Base-by-base conservation (phyloP, 2,797 vertebrate species). In the Enteromius paludinosus region DNA sequence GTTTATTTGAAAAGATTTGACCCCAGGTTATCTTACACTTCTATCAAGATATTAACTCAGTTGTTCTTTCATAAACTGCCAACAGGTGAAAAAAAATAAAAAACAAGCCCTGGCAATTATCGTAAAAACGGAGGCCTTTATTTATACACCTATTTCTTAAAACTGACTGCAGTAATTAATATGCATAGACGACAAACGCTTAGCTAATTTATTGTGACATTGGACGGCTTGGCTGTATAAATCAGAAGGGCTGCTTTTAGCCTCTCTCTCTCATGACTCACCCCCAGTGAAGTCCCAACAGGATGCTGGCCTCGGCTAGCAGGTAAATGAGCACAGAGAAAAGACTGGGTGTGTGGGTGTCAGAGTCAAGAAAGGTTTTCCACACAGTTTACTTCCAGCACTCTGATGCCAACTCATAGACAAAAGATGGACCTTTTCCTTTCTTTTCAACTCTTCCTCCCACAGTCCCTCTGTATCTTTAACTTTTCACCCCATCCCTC, bases 381-480 rank as follows among this genome's bases (percentile, higher is more conserved):
- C 62, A 56, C 72, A 56, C 33, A 54, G 71, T 75, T 82, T 82
- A 59, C 59, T 74, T 74, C 23, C 45, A 49, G 56, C 54, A 35
- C 68, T 47, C 35, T 61, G 41, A 80, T 45, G 68, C 54, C 52
- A 73, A 81, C 56, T n/a, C n/a, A n/a, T 52, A 80, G 78, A 80
- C 66, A 43, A 79, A 30, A 61, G 38, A 80, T 33, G 38, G 38
- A 73, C 79, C 30, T 62, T 28, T 41, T 73, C 38, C 54, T 38
- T 33, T 80, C 18, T 71, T 71, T 68, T 59, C 30, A 79, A 68
- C 65, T 18, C 49, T 79, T 17, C 3, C n/a, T 41, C 49, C 23
- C n/a, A 54, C 64, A 68, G n/a, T 38, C 15, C 6, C 49, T 56
- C 1, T 38, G 30, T 30, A 38, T 56, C 25, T 79, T 35, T 45